Base-by-base conservation (phyloP, 35 echinoderm and acorn worm genomes). In the Anneissia japonica region DNA sequence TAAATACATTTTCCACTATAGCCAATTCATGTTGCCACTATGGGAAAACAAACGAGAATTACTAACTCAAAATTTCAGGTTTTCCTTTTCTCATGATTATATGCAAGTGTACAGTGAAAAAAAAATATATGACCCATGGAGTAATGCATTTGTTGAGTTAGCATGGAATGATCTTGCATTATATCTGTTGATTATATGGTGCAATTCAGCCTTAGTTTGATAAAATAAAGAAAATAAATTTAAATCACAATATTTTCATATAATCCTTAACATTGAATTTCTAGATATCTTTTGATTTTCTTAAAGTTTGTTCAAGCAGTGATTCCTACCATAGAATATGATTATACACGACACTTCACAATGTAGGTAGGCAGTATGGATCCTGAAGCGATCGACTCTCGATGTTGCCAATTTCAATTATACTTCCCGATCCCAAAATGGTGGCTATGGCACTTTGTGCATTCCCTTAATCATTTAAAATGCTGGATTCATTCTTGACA, bases 301-400 rank as follows among this genome's bases (percentile, higher is more conserved):
- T 84, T 99, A 32, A 99, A 99, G 83, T 99, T 99, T 90, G 96
- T 99, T 36, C 96, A 99, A 91, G 96, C 96, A 16, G 96, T 99
- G 30, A 99, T 99, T 46, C 96, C 96, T 1, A 94, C 92, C 10
- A 94, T 99, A 81, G 96, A 99, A 81, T 99, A 99, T 74, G 96
- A 99, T 83, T 99, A 99, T 87, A 99, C 96, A 39, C 88, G 96
- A 35, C 96, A 99, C 39, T 99, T 99, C 64, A 99, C 96, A 26
- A 93, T 99, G 96, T 96, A 64, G 51, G 40, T 45, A 45, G 40
- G n/a, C n/a, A n/a, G n/a, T n/a, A n/a, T n/a, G n/a, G n/a, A n/a
- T n/a, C n/a, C n/a, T n/a, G n/a, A n/a, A n/a, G n/a, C n/a, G n/a
- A n/a, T n/a, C n/a, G n/a, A n/a, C n/a, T n/a, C n/a, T n/a, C n/a